Evolutionary conservation across 1,140 invertebrate species (phyloP).

Genomic region (Euborellia annulipes): DNA sequence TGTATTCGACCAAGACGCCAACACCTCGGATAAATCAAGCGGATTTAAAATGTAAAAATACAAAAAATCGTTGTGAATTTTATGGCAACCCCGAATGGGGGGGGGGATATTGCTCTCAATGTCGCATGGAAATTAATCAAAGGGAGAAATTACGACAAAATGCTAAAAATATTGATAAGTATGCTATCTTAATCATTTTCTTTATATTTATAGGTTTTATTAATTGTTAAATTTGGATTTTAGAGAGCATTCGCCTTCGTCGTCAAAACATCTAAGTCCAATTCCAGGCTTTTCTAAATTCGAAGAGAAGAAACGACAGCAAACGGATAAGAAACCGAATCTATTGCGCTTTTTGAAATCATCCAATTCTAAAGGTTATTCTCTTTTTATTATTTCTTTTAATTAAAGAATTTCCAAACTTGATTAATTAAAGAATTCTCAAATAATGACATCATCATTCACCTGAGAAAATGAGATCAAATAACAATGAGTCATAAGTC

Average conservation of each 20-base stretch:
- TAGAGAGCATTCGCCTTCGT: constrained; percentile 5
- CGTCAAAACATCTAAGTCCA: constrained; percentile 13
- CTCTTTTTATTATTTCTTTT: no score
- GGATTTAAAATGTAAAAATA: constrained; percentile 85
- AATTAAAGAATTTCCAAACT: no score
- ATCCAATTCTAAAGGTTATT: constrained; percentile 40
- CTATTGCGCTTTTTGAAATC: constrained; percentile 64
- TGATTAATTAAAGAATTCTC: no score
- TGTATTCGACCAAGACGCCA: constrained; percentile 55
- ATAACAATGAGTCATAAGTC: no score
- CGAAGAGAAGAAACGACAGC: constrained; percentile 72
- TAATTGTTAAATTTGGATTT: constrained; percentile 9
- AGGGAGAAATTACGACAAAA: constrained; percentile 25
- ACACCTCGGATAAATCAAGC: constrained; percentile 62
- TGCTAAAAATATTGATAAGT: no score
- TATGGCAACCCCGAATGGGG: constrained; percentile 95
- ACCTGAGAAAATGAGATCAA: no score
- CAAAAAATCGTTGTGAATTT: constrained; percentile 79
- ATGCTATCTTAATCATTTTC: no score
- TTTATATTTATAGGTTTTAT: constrained; percentile 10
- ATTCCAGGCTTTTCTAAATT: constrained; percentile 54
- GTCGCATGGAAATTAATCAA: constrained; percentile 52
- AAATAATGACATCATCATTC: no score
- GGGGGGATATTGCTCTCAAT: constrained; percentile 93
- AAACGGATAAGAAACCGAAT: constrained; percentile 66